phyloP scores from a whole-genome alignment of 1,140 invertebrate species.

The Proales similis region DNA sequence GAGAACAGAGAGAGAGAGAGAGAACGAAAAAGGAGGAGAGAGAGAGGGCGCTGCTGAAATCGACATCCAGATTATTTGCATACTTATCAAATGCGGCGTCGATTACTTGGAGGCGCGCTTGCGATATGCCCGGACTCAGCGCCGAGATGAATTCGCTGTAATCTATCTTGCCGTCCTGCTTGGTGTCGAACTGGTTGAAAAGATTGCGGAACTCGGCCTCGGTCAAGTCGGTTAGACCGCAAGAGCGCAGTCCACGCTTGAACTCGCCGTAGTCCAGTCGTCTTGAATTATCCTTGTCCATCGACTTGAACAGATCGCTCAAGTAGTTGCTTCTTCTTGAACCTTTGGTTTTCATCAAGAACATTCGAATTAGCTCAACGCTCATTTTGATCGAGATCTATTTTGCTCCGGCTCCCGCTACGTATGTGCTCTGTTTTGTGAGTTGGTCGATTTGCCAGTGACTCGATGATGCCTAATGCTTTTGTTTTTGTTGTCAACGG shows the following conservation, averaged over 20 bases:
- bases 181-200: slow-evolving; percentile 34
- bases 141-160: slow-evolving; percentile 25
- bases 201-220: slow-evolving; percentile 34
- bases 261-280: slow-evolving; percentile 33
- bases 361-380: slow-evolving; percentile 27
- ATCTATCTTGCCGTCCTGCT: slow-evolving; percentile 33
- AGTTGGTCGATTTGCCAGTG: too few species aligned
- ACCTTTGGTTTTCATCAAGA: slow-evolving; percentile 33
- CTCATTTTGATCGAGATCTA: slow-evolving; percentile 36
- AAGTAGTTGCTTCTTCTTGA: slow-evolving; percentile 22
- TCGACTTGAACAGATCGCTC: slow-evolving; percentile 32
- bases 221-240: slow-evolving; percentile 18
- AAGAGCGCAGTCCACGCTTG: slow-evolving; percentile 14
- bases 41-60: too few species aligned
- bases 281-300: slow-evolving; percentile 31
- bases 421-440: too few species aligned
- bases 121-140: slow-evolving; percentile 1
- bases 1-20: too few species aligned
- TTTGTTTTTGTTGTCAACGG: too few species aligned
- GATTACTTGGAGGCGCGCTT: slow-evolving; percentile 3
- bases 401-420: too few species aligned
- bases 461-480: too few species aligned
- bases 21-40: too few species aligned
- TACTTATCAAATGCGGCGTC: slow-evolving; percentile 32
- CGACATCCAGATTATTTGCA: too few species aligned